Conservation (phyloP, 2,797 vertebrate species). For the Acanthurus lineatus region DNA sequence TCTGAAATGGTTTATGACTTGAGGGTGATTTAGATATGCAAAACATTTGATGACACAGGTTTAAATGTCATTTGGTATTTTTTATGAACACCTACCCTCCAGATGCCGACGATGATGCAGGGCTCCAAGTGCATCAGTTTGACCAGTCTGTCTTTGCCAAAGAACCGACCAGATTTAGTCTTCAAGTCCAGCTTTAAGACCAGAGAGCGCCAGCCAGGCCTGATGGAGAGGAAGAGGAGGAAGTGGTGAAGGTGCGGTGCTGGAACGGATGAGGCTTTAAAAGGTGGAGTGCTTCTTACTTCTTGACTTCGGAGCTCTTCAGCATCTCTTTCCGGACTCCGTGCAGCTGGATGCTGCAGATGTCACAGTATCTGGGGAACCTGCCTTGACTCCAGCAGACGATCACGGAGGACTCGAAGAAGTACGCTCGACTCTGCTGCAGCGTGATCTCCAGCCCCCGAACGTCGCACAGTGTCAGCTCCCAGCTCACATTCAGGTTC, state of each 20-base stretch:
- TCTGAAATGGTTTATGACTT: no score
- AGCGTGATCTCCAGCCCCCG: slow-evolving; percentile 75
- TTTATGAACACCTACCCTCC: slow-evolving; percentile 86
- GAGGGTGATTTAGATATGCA: no score
- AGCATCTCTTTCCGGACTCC: slow-evolving; percentile 76
- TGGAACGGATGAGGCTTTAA: not conserved
- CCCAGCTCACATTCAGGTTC: slow-evolving; percentile 82
- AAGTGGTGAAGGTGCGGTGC: not conserved
- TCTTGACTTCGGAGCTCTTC: not conserved
- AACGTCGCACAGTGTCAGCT: slow-evolving; percentile 83
- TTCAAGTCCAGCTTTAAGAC: slow-evolving; percentile 82
- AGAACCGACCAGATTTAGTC: slow-evolving; percentile 28
- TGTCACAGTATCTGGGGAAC: slow-evolving; percentile 71
- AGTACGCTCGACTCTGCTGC: slow-evolving; percentile 75
- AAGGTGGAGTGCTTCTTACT: slow-evolving; percentile 11
- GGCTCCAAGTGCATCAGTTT: slow-evolving; percentile 80
- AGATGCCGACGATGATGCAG: slow-evolving; percentile 88
- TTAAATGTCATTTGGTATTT: not conserved
- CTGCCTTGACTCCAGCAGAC: slow-evolving; percentile 81
- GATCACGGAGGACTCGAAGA: slow-evolving; percentile 86
- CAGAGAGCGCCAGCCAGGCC: slow-evolving; percentile 87
- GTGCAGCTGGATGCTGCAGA: slow-evolving; percentile 85
- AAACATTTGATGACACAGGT: no score
- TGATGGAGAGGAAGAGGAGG: slow-evolving; percentile 52
- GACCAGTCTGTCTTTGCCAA: slow-evolving; percentile 85